Evolutionary conservation across 2,797 vertebrate genomes (phyloP), one percentile per base, ranked within the genome.

Genomic region (Centroberyx gerrardi): DNA sequence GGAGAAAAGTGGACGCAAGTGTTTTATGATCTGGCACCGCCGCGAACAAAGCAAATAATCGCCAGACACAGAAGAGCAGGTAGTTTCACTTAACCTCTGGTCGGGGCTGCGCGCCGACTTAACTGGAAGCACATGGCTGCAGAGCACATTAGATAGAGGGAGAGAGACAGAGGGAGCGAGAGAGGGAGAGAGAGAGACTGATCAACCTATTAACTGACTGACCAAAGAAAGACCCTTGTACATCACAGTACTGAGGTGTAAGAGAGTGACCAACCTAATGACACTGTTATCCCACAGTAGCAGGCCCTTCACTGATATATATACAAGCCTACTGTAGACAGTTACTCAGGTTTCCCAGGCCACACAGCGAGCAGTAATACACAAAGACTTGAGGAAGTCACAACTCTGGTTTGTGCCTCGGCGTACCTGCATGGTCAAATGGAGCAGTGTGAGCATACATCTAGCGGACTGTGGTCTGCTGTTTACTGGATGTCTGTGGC

Each of bases 401-500:
- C 79, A 85, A 76, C 67, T 72, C 78, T 49, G 72, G 46, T 62
- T 64, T 80, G 74, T 81, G 73, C 76, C 52, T 68, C 22, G 72
- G 75, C 86, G 85, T 93, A 93, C 94, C 94, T 94, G 93, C 81
- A 64, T 33, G 76, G 84, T 86, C 70, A 90, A 88, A 90, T 82
- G 76, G 82, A 90, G 22, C 22, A 64, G 80, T 88, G 86, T 89
- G 82, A 92, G 93, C 83, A 81, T 85, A 82, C 87, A 81, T 93
- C 91, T 87, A 68, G 71, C 79, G 86, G 81, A 92, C 91, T 95
- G 94, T 92, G 94, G 94, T 93, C 83, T 86, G 86, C 90, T 92
- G 87, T 93, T 94, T 93, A 93, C 93, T 94, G 92, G 91, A 93
- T 93, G 87, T 94, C 90, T 95, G 94, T 94, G 94, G 94, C 89